Evolutionary conservation across 2,113 vertebrate genomes (phyloP), one percentile per base, ranked within the genome.

Genomic region (Collichthys lucidus): DNA sequence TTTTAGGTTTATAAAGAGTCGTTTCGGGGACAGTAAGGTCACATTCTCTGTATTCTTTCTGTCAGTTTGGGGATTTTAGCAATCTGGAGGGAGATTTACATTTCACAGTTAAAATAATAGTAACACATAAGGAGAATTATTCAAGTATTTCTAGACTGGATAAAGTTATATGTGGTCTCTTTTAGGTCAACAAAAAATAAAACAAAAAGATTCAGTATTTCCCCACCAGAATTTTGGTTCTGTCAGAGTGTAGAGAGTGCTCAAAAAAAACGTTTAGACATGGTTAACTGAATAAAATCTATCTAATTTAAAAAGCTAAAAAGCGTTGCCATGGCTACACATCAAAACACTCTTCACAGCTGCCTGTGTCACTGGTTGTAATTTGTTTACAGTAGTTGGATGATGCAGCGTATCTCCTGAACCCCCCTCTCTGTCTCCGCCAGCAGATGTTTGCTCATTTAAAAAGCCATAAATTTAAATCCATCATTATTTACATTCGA

Each of bases 361-460:
- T 11, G 12, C 56, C 4, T 63, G 53, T 80, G 47, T 67, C 5
- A 35, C 46, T 59, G 24, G 22, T 42, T 77, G 6, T 50, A 59
- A 72, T 74, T 63, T 77, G 24, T 66, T 82, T 68, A n/a, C 11
- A 14, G 0, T 59, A 63, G 44, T 14, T 56, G 40, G 35, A 40
- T 81, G 62, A 79, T 12, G 31, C 26, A 77, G 59, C 47, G 4
- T 40, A 57, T 57, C 47, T 56, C 20, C 55, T 65, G 10, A 77
- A 44, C 4, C 8, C 31, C 8, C 31, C 6, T n/a, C 22, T 3
- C 65, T 56, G 50, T 72, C 59, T 73, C 11, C 29, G 10, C 3
- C 16, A 80, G 49, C 66, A 88, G 69, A 84, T 84, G 67, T 56
- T 83, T 74, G 11, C 63, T 11, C 20, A 17, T 70, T 79, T 60